A percentile compares a stretch with the other conserved stretches of the same genome.
These are phyloP conservation scores for Hippolais icterina DNA, from an alignment of 2,113 vertebrate genomes.

Conservation along the genomic window DNA sequence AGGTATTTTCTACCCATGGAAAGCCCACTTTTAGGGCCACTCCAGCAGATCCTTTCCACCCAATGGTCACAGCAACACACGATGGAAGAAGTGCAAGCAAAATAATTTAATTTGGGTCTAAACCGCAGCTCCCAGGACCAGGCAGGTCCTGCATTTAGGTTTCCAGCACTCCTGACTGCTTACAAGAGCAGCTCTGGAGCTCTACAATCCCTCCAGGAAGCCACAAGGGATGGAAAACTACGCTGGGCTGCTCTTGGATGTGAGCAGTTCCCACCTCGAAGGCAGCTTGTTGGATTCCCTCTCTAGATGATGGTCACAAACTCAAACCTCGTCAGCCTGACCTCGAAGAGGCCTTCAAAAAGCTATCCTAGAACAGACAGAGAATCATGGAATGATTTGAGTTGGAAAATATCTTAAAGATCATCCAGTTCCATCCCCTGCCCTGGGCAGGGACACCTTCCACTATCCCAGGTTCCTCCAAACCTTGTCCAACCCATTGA, in stretches of 20 bases:
- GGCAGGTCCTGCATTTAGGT: neutral
- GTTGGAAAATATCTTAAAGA: neutral
- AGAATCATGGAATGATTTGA: neutral
- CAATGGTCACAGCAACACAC: rapidly evolving
- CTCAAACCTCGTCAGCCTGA: rapidly evolving
- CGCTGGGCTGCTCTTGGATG: neutral
- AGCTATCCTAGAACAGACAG: neutral
- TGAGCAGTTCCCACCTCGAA: neutral
- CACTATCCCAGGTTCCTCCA: neutral
- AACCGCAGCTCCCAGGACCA: neutral
- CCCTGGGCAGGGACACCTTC: neutral
- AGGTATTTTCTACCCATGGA: neutral
- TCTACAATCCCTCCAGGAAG: neutral
- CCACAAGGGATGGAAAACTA: neutral
- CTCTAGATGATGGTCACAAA: neutral
- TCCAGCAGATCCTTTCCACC: neutral
- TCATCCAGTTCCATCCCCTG: neutral
- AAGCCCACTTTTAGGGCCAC: neutral
- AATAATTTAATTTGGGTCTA: neutral
- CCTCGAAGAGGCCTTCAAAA: neutral
- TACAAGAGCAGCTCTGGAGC: neutral
- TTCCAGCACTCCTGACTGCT: neutral
- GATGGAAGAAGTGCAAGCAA: rapidly evolving
- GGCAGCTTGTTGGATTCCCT: neutral
- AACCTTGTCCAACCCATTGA: rapidly evolving